A percentile compares a stretch with the other conserved stretches of the same genome.
Conservation (phyloP, 1,140 invertebrate species). For the Apolygus lucorum region DNA sequence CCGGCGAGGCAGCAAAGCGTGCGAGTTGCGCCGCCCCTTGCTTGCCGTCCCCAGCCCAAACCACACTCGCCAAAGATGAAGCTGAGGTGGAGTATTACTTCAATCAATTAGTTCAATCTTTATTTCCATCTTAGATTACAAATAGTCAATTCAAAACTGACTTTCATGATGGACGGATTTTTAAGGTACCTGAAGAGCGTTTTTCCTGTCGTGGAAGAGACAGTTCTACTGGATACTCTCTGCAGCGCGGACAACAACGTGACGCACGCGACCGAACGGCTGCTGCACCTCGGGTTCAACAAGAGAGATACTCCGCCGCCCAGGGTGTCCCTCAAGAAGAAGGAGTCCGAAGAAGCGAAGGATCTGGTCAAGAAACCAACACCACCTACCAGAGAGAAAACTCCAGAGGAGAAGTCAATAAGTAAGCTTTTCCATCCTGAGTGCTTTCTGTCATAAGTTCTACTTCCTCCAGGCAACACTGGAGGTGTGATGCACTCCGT, state of each 20-base stretch:
- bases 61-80: slow-evolving; percentile 77
- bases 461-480: no score
- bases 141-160: neutral
- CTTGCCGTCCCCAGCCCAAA: slow-evolving; percentile 50
- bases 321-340: slow-evolving; percentile 33
- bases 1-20: slow-evolving; percentile 35
- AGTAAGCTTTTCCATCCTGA: no score
- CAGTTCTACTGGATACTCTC: slow-evolving; percentile 72
- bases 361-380: slow-evolving; percentile 37
- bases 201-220: slow-evolving; percentile 84
- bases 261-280: slow-evolving; percentile 68
- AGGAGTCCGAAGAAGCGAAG: slow-evolving; percentile 40
- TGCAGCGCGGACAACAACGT: slow-evolving; percentile 81
- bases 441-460: no score
- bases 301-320: slow-evolving; percentile 53
- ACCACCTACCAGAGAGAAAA: slow-evolving; percentile 54
- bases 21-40: slow-evolving; percentile 36
- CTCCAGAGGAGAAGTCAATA: slow-evolving; percentile 59
- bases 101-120: neutral
- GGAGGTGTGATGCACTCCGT: no score
- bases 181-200: slow-evolving; percentile 80
- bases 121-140: neutral
- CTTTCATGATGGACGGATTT: slow-evolving; percentile 11
- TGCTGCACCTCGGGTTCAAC: slow-evolving; percentile 68
- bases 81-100: slow-evolving; percentile 53